Percentiles rank a stretch among this genome's conserved stretches.
Conservation (phyloP, 2,888 invertebrate species). For the Meteorus colon region DNA sequence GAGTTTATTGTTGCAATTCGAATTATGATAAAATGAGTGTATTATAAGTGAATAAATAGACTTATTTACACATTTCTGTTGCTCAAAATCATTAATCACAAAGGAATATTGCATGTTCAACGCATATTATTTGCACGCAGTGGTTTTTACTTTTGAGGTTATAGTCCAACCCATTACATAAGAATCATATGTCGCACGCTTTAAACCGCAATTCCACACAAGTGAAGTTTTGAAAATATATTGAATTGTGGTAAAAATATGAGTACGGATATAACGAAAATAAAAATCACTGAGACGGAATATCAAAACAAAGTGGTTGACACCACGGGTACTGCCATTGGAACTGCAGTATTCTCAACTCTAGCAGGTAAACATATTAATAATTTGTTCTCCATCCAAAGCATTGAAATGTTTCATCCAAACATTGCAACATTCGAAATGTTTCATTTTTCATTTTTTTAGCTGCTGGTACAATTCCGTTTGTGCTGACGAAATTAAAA, state of each 20-base stretch:
- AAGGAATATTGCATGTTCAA: too few species aligned
- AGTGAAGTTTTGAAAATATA: too few species aligned
- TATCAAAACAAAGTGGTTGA: slow-evolving; percentile 24
- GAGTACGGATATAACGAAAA: slow-evolving; percentile 7
- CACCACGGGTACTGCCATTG: not conserved
- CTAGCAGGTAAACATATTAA: slow-evolving; percentile 27
- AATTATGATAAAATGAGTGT: too few species aligned
- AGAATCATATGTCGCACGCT: too few species aligned
- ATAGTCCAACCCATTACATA: too few species aligned
- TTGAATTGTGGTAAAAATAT: not conserved
- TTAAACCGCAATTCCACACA: too few species aligned
- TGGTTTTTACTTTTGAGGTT: too few species aligned
- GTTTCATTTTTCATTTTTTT: slow-evolving; percentile 8
- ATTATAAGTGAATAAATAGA: too few species aligned
- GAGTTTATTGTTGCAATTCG: too few species aligned
- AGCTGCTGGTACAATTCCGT: slow-evolving; percentile 27
- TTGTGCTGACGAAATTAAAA: slow-evolving; percentile 13
- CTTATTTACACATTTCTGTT: too few species aligned
- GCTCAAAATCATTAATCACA: too few species aligned
- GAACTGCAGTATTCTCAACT: not conserved
- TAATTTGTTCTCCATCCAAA: not conserved
- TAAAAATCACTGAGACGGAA: slow-evolving; percentile 16
- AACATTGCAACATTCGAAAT: not conserved
- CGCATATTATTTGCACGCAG: too few species aligned
- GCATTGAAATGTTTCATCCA: not conserved